Base-by-base conservation (phyloP, 2,113 vertebrate genomes). In the Neoarius graeffei region DNA sequence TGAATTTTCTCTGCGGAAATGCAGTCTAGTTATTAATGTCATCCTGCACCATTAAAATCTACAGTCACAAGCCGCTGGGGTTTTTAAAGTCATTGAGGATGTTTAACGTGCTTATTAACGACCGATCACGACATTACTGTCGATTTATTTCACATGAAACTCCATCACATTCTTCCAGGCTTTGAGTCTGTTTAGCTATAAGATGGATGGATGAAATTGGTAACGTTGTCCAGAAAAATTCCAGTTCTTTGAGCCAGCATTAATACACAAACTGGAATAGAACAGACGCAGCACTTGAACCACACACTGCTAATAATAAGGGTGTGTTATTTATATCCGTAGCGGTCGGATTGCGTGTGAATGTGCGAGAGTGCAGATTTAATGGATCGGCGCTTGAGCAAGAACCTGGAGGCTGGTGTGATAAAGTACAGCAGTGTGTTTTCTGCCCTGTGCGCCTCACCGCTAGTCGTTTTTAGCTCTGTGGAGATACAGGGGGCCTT, bases 401-500 rank as follows among this genome's bases (percentile, higher is more conserved):
- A 25, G 23, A 52, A 81, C 69, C 48, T 57, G 30, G 71, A 20
- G 30, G 83, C 23, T 25, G 67, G 85, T 74, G 84, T 50, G 19
- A 80, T 77, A 50, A 86, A 80, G 62, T 83, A 20, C 13, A 83
- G 20, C 54, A 23, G 73, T 48, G 86, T 73, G 76, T 71, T 83
- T 83, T 62, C 57, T 7, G 42, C 27, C 50, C 7, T 35, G 42
- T 17, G 25, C 27, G 11, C 4, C 56, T 82, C 17, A 54, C 83
- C 64, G n/a, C 77, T 60, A 85, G 73, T 52, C 89, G 23, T 84
- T 73, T 83, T 85, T 15, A 74, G 66, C 56, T 82, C 77, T 82
- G 59, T 30, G 83, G 50, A 73, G 56, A 77, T 80, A 73, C 81
- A 84, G 73, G 60, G 17, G 30, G 35, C n/a, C 30, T 86, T 86